phyloP scores from a whole-genome alignment of 37 sponge, comb jelly and placozoan species.

The Mnemiopsis leidyi region DNA sequence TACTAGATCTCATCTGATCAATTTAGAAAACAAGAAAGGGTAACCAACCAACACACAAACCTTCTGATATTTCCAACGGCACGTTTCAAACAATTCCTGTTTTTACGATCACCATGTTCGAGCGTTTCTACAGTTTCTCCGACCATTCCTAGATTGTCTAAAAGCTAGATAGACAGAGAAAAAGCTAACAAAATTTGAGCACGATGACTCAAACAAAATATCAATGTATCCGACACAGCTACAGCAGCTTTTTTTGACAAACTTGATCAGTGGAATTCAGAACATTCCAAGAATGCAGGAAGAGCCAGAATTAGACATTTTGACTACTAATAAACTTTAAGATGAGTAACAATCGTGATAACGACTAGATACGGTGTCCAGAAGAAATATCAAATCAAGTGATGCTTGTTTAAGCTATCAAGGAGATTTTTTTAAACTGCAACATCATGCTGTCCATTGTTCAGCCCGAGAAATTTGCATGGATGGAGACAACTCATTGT shows the following conservation, averaged over 20 bases:
- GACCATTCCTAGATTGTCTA: no score
- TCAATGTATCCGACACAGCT: neutral
- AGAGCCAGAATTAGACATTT: neutral
- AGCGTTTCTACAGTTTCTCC: neutral
- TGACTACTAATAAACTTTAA: neutral
- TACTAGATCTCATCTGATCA: no score
- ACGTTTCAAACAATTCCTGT: neutral
- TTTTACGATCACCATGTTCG: neutral
- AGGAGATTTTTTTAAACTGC: neutral
- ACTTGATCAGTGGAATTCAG: neutral
- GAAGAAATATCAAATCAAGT: neutral
- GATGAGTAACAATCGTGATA: neutral
- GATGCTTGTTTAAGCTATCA: neutral
- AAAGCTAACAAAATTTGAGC: no score
- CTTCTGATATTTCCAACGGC: neutral
- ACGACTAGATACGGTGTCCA: neutral
- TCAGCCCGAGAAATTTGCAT: no score
- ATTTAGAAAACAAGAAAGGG: no score
- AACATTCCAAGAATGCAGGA: neutral
- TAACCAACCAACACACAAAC: neutral
- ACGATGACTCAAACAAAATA: neutral
- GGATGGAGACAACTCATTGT: no score
- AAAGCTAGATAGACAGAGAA: neutral
- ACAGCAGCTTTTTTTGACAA: neutral
- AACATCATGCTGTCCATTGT: no score